Conservation (phyloP, 2,888 invertebrate species). For the Oligia fasciuncula region DNA sequence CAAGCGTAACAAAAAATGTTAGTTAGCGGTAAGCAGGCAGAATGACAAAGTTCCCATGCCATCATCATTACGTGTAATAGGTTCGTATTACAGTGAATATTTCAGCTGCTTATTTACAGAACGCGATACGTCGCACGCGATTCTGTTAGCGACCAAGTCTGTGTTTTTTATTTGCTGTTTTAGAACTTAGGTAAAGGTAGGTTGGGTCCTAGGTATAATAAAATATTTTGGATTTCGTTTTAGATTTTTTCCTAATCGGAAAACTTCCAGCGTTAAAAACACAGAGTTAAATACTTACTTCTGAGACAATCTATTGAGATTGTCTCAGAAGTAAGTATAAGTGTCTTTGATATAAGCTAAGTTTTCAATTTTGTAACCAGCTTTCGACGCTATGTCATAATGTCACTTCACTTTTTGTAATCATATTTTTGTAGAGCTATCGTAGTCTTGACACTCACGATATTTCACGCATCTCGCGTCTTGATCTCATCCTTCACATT, state of each 20-base stretch:
- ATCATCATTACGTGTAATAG: constrained; percentile 87
- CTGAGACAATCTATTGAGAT: background rate
- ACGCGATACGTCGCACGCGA: constrained; percentile 81
- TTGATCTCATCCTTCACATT: constrained; percentile 35
- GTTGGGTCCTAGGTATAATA: background rate
- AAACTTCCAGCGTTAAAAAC: background rate
- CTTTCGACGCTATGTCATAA: background rate
- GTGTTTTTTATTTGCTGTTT: constrained; percentile 35
- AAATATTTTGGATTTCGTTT: background rate
- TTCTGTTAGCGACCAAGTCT: constrained; percentile 66
- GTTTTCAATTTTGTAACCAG: background rate
- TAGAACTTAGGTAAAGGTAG: background rate
- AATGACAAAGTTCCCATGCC: constrained; percentile 84
- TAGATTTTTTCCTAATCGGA: background rate
- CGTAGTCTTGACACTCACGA: background rate
- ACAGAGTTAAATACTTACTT: too few species aligned
- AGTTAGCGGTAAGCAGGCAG: constrained; percentile 66
- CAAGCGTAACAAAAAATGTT: constrained; percentile 55
- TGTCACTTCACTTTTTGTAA: background rate
- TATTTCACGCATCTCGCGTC: constrained; percentile 1
- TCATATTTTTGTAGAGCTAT: background rate
- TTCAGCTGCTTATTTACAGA: constrained; percentile 86
- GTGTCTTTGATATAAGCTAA: background rate
- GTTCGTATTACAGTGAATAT: constrained; percentile 85
- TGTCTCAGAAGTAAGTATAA: background rate